Base-by-base conservation (phyloP, 1,140 invertebrate species). In the Magallana ariakensis region DNA sequence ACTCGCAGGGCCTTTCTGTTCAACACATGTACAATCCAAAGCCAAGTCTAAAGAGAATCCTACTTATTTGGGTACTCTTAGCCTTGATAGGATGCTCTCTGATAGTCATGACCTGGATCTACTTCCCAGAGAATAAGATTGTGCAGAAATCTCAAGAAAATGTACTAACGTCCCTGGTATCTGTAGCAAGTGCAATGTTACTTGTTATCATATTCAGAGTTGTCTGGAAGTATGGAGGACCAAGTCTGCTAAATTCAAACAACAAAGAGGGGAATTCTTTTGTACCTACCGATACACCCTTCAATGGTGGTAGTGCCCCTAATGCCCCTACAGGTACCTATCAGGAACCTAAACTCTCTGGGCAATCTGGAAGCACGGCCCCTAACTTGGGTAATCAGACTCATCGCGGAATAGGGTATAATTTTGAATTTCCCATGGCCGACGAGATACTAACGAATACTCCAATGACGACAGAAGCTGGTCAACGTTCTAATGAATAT, bases 401-500 rank as follows among this genome's bases (percentile, higher is more conserved):
- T n/a, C 58, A 8, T 60, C 58, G n/a, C 13, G n/a, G 70, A 80
- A 15, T 46, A 15, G 33, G 70, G 33, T 80, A 13, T 22, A 80
- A 80, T 80, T 80, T 46, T 80, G n/a, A 26, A n/a, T 13, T 22
- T 13, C 33, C 22, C 22, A 46, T 26, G 70, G 70, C 19, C 19
- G 70, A 80, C 33, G 70, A 13, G n/a, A 80, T 13, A 80, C 70
- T n/a, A 13, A 85, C n/a, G 85, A 90, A 53, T 86, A 86, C 66
- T 85, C 87, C 5, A 46, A 46, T 46, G 5, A 46, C 33, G 5
- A 46, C 33, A n/a, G n/a, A n/a, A n/a, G n/a, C n/a, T n/a, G n/a
- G n/a, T n/a, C n/a, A n/a, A n/a, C n/a, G n/a, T n/a, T n/a, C n/a
- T n/a, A n/a, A n/a, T n/a, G n/a, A n/a, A n/a, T n/a, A n/a, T n/a